Evolutionary conservation across 2,888 invertebrate species (phyloP).

Genomic region (Marronus borbonicus): DNA sequence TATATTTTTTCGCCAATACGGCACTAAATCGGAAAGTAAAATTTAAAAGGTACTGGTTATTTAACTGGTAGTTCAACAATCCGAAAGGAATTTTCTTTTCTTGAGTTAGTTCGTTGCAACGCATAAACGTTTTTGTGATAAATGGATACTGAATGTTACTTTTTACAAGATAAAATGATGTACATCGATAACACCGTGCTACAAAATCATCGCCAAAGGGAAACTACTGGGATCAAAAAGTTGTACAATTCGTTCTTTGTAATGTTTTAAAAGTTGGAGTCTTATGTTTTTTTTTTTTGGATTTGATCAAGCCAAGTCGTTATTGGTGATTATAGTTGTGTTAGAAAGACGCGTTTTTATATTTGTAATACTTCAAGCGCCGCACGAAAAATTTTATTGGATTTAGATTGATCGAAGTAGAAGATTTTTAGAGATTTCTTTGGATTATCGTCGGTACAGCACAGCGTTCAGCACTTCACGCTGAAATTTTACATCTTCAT

Average conservation of each 20-base stretch:
- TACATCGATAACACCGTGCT: constrained; percentile 83
- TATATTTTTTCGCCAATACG: constrained; percentile 66
- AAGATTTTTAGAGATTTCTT: constrained; percentile 40
- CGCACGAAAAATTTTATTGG: constrained; percentile 13
- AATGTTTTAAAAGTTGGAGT: constrained; percentile 79
- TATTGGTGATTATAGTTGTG: constrained; percentile 67
- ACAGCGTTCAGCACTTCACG: constrained; percentile 1
- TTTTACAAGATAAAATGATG: constrained; percentile 75
- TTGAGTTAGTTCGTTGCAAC: constrained; percentile 1
- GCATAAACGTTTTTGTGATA: constrained; percentile 61
- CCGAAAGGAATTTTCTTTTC: constrained; percentile 22
- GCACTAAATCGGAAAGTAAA: constrained; percentile 56
- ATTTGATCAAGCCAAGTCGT: constrained; percentile 55
- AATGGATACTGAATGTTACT: constrained; percentile 69
- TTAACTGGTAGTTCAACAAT: constrained; percentile 3
- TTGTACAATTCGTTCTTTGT: constrained; percentile 91
- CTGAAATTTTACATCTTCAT: constrained; percentile 17
- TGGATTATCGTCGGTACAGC: constrained; percentile 29
- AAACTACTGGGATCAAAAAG: constrained; percentile 89
- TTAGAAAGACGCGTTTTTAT: constrained; percentile 47
- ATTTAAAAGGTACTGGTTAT: constrained; percentile 39
- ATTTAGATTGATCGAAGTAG: constrained; percentile 34
- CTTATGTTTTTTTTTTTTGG: constrained; percentile 53
- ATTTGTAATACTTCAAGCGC: neutral
- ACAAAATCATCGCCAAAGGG: constrained; percentile 86